Percentiles rank a stretch among this genome's conserved stretches.
These are phyloP conservation scores for Enteromius unitaeniatus DNA, from an alignment of 2,797 vertebrate species.

Conservation along the genomic window DNA sequence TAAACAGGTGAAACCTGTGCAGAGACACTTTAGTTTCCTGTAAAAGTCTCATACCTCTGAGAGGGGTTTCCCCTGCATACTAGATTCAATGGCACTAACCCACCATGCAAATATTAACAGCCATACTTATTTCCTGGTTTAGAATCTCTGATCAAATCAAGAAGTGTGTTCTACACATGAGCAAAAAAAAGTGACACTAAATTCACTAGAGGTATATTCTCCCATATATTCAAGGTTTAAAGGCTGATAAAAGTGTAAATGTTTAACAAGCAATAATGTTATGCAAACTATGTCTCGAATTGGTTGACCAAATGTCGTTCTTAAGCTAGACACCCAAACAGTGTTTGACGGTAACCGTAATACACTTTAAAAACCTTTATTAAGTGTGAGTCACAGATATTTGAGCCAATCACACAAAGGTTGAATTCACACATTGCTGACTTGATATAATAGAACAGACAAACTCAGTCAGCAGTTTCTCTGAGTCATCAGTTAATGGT, in stretches of 20 bases:
- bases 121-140: not conserved
- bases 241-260: not conserved
- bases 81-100: not conserved
- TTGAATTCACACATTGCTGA: not conserved
- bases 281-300: not conserved
- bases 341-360: not conserved
- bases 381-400: slow-evolving; percentile 20
- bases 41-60: not conserved
- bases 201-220: not conserved
- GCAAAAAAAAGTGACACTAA: not conserved
- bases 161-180: not conserved
- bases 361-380: not conserved
- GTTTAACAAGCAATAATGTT: not conserved
- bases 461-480: not conserved
- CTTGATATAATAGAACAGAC: not conserved
- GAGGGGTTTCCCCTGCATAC: slow-evolving; percentile 50
- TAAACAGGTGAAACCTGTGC: slow-evolving; percentile 39
- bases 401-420: not conserved
- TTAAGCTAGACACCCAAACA: not conserved
- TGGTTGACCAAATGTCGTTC: not conserved
- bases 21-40: slow-evolving; percentile 37
- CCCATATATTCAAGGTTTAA: not conserved
- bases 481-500: not conserved
- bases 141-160: not conserved
- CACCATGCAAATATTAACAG: slow-evolving; percentile 43